phyloP scores from a whole-genome alignment of 2,888 invertebrate species.

The Notocelia uddmanniana region DNA sequence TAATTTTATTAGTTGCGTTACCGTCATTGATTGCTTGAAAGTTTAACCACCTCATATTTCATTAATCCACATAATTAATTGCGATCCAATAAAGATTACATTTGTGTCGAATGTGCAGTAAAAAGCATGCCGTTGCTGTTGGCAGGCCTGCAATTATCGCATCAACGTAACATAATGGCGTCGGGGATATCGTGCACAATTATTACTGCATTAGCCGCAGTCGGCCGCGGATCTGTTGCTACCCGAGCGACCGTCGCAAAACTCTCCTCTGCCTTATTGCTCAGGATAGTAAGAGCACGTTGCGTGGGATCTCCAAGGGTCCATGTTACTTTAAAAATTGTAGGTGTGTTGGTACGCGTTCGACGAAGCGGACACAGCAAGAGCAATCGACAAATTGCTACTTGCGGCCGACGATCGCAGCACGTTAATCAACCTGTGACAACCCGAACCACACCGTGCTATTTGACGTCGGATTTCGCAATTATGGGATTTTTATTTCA shows the following conservation, averaged over 20 bases:
- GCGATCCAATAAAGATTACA: constrained; percentile 42
- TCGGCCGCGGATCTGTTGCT: constrained; percentile 38
- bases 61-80: constrained; percentile 32
- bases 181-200: constrained; percentile 62
- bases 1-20: background rate
- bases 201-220: constrained; percentile 60
- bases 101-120: constrained; percentile 49
- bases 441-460: constrained; percentile 49
- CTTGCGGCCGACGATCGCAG: constrained; percentile 50
- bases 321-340: constrained; percentile 2
- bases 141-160: constrained; percentile 65
- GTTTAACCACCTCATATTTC: constrained; percentile 20
- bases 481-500: constrained; percentile 46
- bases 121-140: constrained; percentile 56
- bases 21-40: background rate
- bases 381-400: constrained; percentile 55
- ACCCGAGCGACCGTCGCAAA: background rate
- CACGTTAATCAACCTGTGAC: constrained; percentile 53
- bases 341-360: constrained; percentile 13
- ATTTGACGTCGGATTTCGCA: constrained; percentile 46
- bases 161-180: constrained; percentile 62
- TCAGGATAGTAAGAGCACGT: constrained; percentile 22
- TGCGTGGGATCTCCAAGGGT: constrained; percentile 11
- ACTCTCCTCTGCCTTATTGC: constrained; percentile 30
- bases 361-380: constrained; percentile 41